Evolutionary conservation across 2,888 invertebrate species (phyloP).

Genomic region (Trichogramma dendrolimi): DNA sequence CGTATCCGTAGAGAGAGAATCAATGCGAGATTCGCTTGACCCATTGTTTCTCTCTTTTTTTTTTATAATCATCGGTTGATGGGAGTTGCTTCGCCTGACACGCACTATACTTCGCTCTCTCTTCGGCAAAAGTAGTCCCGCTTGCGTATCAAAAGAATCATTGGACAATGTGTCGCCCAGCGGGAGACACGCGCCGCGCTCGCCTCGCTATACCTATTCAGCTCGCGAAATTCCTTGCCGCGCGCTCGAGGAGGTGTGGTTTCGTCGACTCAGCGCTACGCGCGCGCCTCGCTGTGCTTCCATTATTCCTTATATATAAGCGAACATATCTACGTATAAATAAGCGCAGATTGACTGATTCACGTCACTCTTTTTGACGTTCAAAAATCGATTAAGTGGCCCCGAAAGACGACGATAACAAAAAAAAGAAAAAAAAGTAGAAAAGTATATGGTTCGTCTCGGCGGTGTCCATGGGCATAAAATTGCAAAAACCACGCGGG

Average conservation of each 20-base stretch:
- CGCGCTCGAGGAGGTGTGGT: not conserved
- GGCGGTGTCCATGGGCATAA: too few relatives aligned
- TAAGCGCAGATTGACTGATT: too few relatives aligned
- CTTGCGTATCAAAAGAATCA: conserved; percentile 9
- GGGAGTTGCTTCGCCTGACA: conserved; percentile 33
- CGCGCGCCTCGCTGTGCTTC: too few relatives aligned
- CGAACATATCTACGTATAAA: too few relatives aligned
- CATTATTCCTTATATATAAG: too few relatives aligned
- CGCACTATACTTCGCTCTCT: conserved; percentile 31
- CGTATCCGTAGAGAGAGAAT: conserved; percentile 44
- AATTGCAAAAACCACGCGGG: too few relatives aligned
- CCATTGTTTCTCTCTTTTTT: conserved; percentile 51
- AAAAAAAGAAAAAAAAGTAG: too few relatives aligned
- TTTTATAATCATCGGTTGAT: conserved; percentile 35
- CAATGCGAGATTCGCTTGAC: conserved; percentile 50
- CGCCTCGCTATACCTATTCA: not conserved
- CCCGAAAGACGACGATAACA: too few relatives aligned
- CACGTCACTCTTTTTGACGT: too few relatives aligned
- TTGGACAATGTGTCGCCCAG: conserved; percentile 36
- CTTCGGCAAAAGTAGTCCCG: conserved; percentile 35
- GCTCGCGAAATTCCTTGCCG: not conserved
- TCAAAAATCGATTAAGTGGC: too few relatives aligned
- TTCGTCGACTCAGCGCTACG: too few relatives aligned
- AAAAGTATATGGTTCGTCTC: too few relatives aligned
- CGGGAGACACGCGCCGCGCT: conserved; percentile 29